These are phyloP conservation scores for Gasteruption jaculator DNA, from an alignment of 2,888 invertebrate species.

Conservation along the genomic window DNA sequence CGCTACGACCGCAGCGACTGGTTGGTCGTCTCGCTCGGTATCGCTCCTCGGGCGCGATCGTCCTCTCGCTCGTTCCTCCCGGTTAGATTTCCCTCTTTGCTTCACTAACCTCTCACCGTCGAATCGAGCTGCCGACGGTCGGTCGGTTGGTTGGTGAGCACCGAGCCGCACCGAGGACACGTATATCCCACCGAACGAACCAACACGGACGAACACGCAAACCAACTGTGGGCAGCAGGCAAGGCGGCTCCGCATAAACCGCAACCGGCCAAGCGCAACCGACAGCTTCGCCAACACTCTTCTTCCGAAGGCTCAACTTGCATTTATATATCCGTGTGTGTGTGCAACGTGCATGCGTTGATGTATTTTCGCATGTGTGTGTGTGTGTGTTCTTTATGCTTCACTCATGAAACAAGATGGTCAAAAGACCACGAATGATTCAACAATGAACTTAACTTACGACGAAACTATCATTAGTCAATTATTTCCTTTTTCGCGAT, in stretches of 20 bases:
- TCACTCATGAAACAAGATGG: no score
- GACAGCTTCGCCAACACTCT: conserved; percentile 49
- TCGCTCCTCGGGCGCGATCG: conserved; percentile 8
- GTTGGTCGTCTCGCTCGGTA: conserved; percentile 32
- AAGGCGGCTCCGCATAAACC: conserved; percentile 42
- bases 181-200: conserved; percentile 40
- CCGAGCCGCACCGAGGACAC: conserved; percentile 43
- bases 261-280: conserved; percentile 47
- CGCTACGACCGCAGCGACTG: conserved; percentile 46
- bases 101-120: conserved; percentile 3
- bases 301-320: no score
- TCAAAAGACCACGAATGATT: no score
- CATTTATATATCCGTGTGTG: conserved; percentile 8
- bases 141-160: conserved; percentile 31
- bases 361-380: no score
- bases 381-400: no score
- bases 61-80: conserved; percentile 16
- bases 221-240: conserved; percentile 43
- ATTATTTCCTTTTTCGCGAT: no score
- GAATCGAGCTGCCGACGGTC: conserved; percentile 2
- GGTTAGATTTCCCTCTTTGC: conserved; percentile 10
- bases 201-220: conserved; percentile 40
- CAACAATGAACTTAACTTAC: no score
- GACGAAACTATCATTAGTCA: no score
- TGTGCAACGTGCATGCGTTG: not conserved